A percentile compares a stretch with the other conserved stretches of the same genome.
These are phyloP conservation scores for Gambusia holbrooki DNA, from an alignment of 2,113 vertebrate genomes.

Conservation along the genomic window DNA sequence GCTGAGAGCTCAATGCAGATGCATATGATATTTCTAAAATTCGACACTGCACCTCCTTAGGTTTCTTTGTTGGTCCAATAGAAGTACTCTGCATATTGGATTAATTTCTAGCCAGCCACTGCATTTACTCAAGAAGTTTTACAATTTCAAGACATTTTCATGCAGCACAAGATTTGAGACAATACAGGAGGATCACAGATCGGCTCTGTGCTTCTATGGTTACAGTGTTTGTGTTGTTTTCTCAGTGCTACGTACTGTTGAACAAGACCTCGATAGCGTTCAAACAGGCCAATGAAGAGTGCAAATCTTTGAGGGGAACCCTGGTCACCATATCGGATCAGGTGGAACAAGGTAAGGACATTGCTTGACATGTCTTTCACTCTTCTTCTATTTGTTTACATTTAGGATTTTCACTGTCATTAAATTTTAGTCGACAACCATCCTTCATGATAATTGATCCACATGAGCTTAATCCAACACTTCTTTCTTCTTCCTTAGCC, in stretches of 20 bases:
- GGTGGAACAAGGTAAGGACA: constrained; percentile 88
- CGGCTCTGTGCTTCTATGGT: not conserved
- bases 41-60: not conserved
- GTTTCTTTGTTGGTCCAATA: not conserved
- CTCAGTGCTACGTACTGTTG: constrained; percentile 88
- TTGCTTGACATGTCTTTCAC: not conserved
- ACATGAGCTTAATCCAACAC: not conserved
- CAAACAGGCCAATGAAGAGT: constrained; percentile 80
- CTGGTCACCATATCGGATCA: constrained; percentile 88
- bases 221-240: constrained; percentile 4
- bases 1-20: too few relatives aligned
- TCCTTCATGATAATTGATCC: not conserved
- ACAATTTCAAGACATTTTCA: not conserved
- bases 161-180: not conserved
- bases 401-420: too few relatives aligned
- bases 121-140: not conserved
- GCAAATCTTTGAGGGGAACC: constrained; percentile 80
- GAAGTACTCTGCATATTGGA: not conserved
- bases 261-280: constrained; percentile 63
- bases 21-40: too few relatives aligned
- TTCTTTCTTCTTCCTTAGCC: too few relatives aligned
- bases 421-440: not conserved
- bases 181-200: not conserved
- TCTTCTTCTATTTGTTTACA: not conserved
- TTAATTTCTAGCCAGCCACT: not conserved